These are phyloP conservation scores for Bagarius yarrelli DNA, from an alignment of 2,113 vertebrate genomes.

Conservation along the genomic window DNA sequence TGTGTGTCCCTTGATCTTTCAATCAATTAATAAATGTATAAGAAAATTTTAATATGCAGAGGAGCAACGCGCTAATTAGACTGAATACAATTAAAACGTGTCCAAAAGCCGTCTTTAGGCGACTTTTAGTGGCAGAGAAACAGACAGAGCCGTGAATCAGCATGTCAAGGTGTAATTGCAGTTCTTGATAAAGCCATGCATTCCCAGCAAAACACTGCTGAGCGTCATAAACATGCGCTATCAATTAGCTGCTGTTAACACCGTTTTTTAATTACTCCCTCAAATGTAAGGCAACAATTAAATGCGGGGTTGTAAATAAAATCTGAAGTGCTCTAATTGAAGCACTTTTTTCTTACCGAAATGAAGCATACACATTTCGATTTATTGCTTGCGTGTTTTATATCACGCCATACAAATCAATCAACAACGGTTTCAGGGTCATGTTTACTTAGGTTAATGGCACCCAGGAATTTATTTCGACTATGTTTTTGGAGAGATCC, in stretches of 20 bases:
- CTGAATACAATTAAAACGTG: slow-evolving; percentile 45
- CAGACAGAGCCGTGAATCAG: slow-evolving; percentile 34
- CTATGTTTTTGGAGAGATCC: slow-evolving; percentile 32
- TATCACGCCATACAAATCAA: slow-evolving; percentile 34
- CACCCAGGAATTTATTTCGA: slow-evolving; percentile 31
- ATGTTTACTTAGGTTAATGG: slow-evolving; percentile 52
- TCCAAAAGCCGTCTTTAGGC: slow-evolving; percentile 54
- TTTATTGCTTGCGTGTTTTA: slow-evolving; percentile 28
- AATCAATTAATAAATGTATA: neutral
- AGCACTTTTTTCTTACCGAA: slow-evolving; percentile 38
- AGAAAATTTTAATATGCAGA: neutral
- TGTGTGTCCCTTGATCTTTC: neutral
- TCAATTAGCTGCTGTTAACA: slow-evolving; percentile 50
- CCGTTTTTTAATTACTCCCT: slow-evolving; percentile 49
- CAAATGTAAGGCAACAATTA: slow-evolving; percentile 54
- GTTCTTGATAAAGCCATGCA: slow-evolving; percentile 55
- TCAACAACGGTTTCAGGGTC: slow-evolving; percentile 46
- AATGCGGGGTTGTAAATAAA: slow-evolving; percentile 51
- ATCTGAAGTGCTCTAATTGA: slow-evolving; percentile 56
- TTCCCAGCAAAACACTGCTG: slow-evolving; percentile 47
- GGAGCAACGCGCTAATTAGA: slow-evolving; percentile 21
- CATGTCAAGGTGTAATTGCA: slow-evolving; percentile 65
- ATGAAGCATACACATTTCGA: slow-evolving; percentile 42
- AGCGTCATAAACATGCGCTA: slow-evolving; percentile 49
- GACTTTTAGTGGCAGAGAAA: slow-evolving; percentile 16